Base-by-base conservation (phyloP, 1,140 invertebrate genomes). In the Agrilus planipennis region DNA sequence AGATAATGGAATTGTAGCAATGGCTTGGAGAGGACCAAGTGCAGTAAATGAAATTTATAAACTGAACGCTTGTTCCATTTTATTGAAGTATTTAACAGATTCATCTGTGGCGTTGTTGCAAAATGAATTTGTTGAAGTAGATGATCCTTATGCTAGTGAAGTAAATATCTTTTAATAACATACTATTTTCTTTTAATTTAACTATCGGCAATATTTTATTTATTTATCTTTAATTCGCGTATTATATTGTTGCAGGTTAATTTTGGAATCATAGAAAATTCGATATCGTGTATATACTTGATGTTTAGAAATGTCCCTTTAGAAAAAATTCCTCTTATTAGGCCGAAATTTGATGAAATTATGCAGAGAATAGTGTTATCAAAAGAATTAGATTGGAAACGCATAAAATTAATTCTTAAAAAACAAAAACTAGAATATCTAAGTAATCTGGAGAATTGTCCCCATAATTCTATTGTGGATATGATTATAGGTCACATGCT, bases 21-120 rank as follows among this genome's bases (percentile, higher is more conserved):
- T 87, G 44, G 84, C 75, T 0, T 93, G 86, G 82, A 65, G 86
- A 47, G 89, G 89, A n/a, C 85, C 88, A 1, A 69, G 73, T n/a
- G 67, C 72, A 12, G 69, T 76, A 1, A 61, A 39, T 19, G 69
- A 70, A 45, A 61, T 68, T 46, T 73, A 69, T 53, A 72, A 63
- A 36, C 58, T 82, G 28, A 71, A 69, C 14, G 78, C 75, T 2
- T 72, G 79, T 42, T 69, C 71, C 12, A 61, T 91, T n/a, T 60
- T 91, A 4, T 61, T 89, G 36, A 81, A 86, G 42, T 94, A 93
- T 64, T 62, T 95, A 17, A 83, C 81, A 2, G 81, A 89, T 49
- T 88, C 84, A 10, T 73, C 87, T 11, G 78, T 86, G 15, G 81
- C 86, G 52, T 88, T 88, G 4, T 58, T 95, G 30, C 80, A 89